Conservation (phyloP, 2,797 vertebrate species). For the Muraenolepis orangiensis region DNA sequence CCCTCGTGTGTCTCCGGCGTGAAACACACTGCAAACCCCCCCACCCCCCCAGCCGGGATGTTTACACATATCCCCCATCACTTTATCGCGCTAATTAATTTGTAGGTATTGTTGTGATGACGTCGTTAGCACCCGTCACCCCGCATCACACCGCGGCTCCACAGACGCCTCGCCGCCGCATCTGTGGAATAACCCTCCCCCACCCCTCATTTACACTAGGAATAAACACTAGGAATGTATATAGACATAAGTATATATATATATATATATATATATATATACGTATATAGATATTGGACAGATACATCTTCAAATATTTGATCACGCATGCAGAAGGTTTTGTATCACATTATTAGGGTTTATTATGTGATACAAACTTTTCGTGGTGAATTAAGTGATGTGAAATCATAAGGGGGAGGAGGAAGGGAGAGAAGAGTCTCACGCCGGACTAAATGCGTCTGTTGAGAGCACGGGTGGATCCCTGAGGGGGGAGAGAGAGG, state of each 20-base stretch:
- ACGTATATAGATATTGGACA: not conserved
- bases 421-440: slow-evolving; percentile 60
- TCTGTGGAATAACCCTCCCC: not conserved
- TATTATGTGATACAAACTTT: too few species aligned
- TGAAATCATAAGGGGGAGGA: slow-evolving; percentile 53
- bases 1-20: too few species aligned
- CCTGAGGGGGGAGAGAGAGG: slow-evolving; percentile 57
- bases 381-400: slow-evolving; percentile 36
- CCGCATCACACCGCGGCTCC: slow-evolving; percentile 31
- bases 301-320: not conserved
- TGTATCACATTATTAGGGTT: not conserved
- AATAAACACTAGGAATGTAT: not conserved
- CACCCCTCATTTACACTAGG: not conserved
- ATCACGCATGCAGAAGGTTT: not conserved
- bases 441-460: slow-evolving; percentile 66
- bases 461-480: slow-evolving; percentile 70
- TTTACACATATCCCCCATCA: slow-evolving; percentile 21
- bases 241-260: not conserved
- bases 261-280: not conserved
- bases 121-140: slow-evolving; percentile 26
- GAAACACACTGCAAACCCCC: too few species aligned
- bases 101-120: slow-evolving; percentile 28
- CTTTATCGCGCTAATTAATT: slow-evolving; percentile 22
- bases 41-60: not conserved
- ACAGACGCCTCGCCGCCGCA: slow-evolving; percentile 20